phyloP scores from a whole-genome alignment of 64 coral and sea anemone genomes.

The Stylophora pistillata region DNA sequence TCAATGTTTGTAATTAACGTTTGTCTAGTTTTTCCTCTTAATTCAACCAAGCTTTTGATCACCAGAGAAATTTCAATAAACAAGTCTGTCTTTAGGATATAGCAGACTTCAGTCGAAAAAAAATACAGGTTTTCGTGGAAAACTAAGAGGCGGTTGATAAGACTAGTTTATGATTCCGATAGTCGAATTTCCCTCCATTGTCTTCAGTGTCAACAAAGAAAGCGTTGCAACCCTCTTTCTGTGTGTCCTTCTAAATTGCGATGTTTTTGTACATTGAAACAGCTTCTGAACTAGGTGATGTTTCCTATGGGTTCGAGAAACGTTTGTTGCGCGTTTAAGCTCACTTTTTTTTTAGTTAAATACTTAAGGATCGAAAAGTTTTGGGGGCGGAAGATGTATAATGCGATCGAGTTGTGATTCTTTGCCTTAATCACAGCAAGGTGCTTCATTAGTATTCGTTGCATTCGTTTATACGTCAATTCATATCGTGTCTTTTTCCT shows the following conservation, averaged over 20 bases:
- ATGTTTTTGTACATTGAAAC: background rate
- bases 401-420: slow-evolving; percentile 6
- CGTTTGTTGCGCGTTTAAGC: background rate
- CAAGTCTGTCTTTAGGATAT: background rate
- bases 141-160: background rate
- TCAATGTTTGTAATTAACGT: slow-evolving; percentile 21
- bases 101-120: background rate
- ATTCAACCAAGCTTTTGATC: background rate
- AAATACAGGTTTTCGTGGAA: background rate
- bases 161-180: slow-evolving; percentile 37
- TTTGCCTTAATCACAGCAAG: slow-evolving; percentile 12
- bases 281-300: background rate
- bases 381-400: background rate
- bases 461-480: background rate
- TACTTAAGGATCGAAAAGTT: background rate
- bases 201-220: slow-evolving; percentile 45
- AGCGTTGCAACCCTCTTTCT: background rate
- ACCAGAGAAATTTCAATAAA: background rate
- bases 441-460: background rate
- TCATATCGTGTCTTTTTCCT: slow-evolving; percentile 18
- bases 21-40: slow-evolving; percentile 17
- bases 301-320: background rate
- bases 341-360: too few relatives aligned
- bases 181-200: slow-evolving; percentile 19
- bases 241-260: background rate